phyloP scores from a whole-genome alignment of 2,797 vertebrate species.

The Sphenopsis melanotis region DNA sequence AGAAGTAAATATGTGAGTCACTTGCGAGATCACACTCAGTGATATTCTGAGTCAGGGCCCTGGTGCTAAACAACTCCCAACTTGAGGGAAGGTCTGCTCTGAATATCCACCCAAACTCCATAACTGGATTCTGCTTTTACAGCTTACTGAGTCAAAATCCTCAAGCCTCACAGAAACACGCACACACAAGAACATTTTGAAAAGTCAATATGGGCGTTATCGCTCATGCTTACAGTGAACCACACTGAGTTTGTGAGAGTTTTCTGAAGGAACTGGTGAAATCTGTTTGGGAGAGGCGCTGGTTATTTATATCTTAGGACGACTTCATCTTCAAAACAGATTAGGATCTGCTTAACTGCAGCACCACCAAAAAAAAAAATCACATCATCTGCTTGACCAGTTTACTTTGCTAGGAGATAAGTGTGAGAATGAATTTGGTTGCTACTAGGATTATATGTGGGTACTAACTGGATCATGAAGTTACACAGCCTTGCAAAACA shows the following conservation, averaged over 20 bases:
- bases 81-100: background rate
- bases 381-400: background rate
- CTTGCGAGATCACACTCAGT: background rate
- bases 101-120: background rate
- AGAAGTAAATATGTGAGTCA: slow-evolving; percentile 36
- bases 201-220: background rate
- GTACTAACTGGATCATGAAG: background rate
- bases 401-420: background rate
- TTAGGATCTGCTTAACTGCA: background rate
- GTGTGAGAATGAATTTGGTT: background rate
- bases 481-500: background rate
- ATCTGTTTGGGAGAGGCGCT: background rate
- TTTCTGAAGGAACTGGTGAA: background rate
- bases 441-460: background rate
- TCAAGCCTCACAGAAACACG: background rate
- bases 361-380: background rate
- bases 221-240: background rate
- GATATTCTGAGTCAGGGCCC: background rate
- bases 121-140: background rate
- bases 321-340: background rate
- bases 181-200: background rate
- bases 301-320: background rate
- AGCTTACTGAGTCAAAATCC: background rate
- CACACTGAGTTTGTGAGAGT: background rate
- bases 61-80: background rate